Percentiles rank a stretch among this genome's conserved stretches.
phyloP scores from a whole-genome alignment of 1,140 invertebrate genomes.

The Drosophila azteca region DNA sequence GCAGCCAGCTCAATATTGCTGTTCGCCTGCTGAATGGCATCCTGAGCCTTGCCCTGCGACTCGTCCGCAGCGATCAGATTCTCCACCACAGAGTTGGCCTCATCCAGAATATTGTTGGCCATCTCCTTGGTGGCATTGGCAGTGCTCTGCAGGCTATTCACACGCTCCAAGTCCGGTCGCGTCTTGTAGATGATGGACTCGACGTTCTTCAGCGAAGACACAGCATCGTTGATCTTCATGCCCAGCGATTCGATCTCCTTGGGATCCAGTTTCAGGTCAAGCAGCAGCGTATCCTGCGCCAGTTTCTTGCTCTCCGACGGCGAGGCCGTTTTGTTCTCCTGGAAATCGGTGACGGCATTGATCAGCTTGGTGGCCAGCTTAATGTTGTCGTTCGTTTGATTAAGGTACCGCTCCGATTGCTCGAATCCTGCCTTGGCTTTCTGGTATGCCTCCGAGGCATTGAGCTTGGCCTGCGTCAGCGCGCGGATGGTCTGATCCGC shows the following conservation, averaged over 20 bases:
- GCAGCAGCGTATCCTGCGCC: conserved; percentile 90
- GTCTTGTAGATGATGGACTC: conserved; percentile 95
- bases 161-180: conserved; percentile 89
- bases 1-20: conserved; percentile 91
- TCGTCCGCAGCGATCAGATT: conserved; percentile 88
- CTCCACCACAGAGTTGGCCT: conserved; percentile 86
- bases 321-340: conserved; percentile 90
- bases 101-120: conserved; percentile 86
- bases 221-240: conserved; percentile 92
- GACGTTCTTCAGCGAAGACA: conserved; percentile 94
- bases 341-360: conserved; percentile 89
- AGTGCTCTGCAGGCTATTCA: conserved; percentile 89
- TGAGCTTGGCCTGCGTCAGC: conserved; percentile 85
- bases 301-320: conserved; percentile 92
- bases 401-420: conserved; percentile 84
- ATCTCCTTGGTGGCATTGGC: conserved; percentile 90
- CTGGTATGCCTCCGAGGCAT: conserved; percentile 85
- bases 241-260: conserved; percentile 94
- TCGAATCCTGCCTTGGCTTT: conserved; percentile 85
- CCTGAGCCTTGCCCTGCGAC: conserved; percentile 91
- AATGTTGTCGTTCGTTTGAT: conserved; percentile 84
- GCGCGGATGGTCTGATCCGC: conserved; percentile 87
- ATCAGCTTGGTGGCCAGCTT: conserved; percentile 86
- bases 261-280: conserved; percentile 89
- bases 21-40: conserved; percentile 91